These are phyloP conservation scores for Montipora foliosa DNA, from an alignment of 64 coral and sea anemone species.

Conservation along the genomic window DNA sequence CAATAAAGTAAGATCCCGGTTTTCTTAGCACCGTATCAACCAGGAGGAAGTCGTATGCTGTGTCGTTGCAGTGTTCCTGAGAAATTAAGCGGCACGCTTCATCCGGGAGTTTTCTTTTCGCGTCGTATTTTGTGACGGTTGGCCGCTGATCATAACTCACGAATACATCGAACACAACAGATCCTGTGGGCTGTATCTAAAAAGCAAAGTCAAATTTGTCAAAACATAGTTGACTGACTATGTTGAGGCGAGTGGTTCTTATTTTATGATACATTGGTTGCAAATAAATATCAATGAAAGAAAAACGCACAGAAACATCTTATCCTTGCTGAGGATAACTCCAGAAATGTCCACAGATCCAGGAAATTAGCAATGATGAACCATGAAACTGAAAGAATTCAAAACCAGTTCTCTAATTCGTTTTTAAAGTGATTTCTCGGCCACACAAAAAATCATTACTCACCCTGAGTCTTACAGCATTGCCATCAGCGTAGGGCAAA, in stretches of 20 bases:
- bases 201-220: too few relatives aligned
- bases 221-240: too few relatives aligned
- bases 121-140: constrained; percentile 56
- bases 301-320: too few relatives aligned
- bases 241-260: too few relatives aligned
- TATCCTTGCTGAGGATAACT: too few relatives aligned
- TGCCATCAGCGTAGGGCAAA: background rate
- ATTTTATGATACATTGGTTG: too few relatives aligned
- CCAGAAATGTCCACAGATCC: background rate
- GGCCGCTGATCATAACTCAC: constrained; percentile 40
- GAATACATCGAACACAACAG: background rate
- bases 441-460: background rate
- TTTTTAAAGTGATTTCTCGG: background rate
- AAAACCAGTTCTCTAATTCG: background rate
- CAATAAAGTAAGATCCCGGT: constrained; percentile 63
- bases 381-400: background rate
- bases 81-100: background rate
- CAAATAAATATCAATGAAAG: too few relatives aligned
- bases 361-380: background rate
- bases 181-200: too few relatives aligned
- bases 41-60: constrained; percentile 35
- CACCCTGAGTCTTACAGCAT: constrained; percentile 26
- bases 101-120: constrained; percentile 33
- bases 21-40: constrained; percentile 29
- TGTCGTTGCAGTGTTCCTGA: background rate